Evolutionary conservation across 1,140 invertebrate species (phyloP), one percentile per base, ranked within the genome.

Genomic region (Ctenoplectra terminalis): DNA sequence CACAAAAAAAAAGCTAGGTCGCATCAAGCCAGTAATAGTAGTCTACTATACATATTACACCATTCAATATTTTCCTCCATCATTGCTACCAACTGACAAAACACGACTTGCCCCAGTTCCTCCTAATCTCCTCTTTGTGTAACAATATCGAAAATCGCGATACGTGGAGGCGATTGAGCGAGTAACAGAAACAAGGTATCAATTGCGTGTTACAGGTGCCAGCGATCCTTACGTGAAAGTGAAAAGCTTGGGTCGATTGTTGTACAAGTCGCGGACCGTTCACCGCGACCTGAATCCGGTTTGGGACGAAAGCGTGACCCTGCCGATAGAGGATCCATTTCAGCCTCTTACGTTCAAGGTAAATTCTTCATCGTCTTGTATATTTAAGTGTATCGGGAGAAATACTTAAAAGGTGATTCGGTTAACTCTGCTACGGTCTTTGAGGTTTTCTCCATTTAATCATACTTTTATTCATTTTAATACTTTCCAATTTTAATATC

Each of bases 191-290:
- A 29, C 0, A 15, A 9, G 20, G 26, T 5, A n/a, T 34, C 8
- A 40, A 66, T 20, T 78, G 37, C 54, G 15, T 60, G 48, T 87
- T 94, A 91, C 94, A 98, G 98, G 98, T 82, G 97, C 98, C 50
- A 99, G 98, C 93, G 99, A 99, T 95, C 99, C 99, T 17, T 99
- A 99, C 93, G 98, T 99, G 66, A 99, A 99, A 95, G 99, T 99
- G 93, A 99, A 98, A 94, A 95, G 97, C 63, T 97, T 96, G 31
- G 97, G 98, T 54, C 95, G 97, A 56, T 95, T 99, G 85, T 95
- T 99, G 78, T 98, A 99, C 94, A 99, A 99, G 94, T 98, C 98
- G 83, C 96, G 98, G 93, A 98, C 97, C 73, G 97, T 99, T 85
- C 96, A 97, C 92, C 95, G 98, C 84, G 97, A 98, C 89, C 94